phyloP scores from a whole-genome alignment of 2,113 vertebrate genomes.

The Oreochromis tanganicae region DNA sequence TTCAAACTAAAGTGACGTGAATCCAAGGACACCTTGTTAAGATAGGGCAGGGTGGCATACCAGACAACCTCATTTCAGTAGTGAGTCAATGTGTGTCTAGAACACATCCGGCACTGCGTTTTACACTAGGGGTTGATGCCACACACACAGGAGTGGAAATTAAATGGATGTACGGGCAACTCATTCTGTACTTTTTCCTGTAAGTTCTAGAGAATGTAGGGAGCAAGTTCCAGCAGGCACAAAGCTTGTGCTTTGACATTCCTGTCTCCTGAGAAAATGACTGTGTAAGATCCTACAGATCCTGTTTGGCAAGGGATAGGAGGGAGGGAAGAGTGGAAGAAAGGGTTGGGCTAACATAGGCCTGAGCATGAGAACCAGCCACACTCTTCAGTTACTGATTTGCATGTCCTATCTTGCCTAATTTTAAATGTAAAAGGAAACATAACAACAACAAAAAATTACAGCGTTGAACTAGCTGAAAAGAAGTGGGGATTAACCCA shows the following conservation, averaged over 20 bases:
- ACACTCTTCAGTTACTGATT: conserved; percentile 63
- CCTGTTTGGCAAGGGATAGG: conserved; percentile 71
- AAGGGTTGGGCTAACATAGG: conserved; percentile 59
- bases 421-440: conserved; percentile 22
- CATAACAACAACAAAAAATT: conserved; percentile 15
- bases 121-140: background rate
- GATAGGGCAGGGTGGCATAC: background rate
- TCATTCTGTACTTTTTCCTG: conserved; percentile 38
- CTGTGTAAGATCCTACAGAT: conserved; percentile 70
- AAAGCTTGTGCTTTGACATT: conserved; percentile 62
- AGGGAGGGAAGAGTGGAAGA: conserved; percentile 57
- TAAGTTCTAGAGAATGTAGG: conserved; percentile 49
- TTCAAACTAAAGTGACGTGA: background rate
- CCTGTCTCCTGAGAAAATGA: conserved; percentile 74
- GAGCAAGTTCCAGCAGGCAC: conserved; percentile 62
- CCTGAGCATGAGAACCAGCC: conserved; percentile 61
- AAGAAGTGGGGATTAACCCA: background rate
- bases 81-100: conserved; percentile 57
- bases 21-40: background rate
- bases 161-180: conserved; percentile 22
- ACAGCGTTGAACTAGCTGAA: background rate
- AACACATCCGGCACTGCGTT: conserved; percentile 15
- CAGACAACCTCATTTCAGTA: conserved; percentile 37
- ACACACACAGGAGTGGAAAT: conserved; percentile 22
- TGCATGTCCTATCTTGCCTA: conserved; percentile 67